Conservation (phyloP, 2,888 invertebrate genomes). For the Drosophila borealis region DNA sequence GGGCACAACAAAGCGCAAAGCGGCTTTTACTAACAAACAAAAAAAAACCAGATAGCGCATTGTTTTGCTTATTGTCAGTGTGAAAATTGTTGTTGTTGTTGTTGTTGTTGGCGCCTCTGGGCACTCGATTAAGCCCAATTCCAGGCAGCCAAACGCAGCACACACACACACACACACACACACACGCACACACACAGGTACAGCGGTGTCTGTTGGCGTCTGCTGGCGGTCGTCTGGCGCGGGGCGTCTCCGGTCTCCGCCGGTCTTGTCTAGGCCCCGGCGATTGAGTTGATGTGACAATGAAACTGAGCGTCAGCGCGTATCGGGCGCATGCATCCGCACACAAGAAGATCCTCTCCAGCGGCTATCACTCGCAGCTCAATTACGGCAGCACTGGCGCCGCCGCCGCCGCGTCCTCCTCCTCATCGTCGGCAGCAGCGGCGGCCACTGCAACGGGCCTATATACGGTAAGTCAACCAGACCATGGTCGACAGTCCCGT, state of each 20-base stretch:
- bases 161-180: conserved; percentile 29
- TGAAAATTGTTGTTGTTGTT: conserved; percentile 42
- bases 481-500: too few relatives aligned
- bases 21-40: conserved; percentile 44
- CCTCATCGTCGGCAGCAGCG: conserved; percentile 77
- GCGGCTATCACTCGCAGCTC: conserved; percentile 90
- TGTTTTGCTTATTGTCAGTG: conserved; percentile 64
- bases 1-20: conserved; percentile 41
- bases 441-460: conserved; percentile 84
- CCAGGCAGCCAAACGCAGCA: conserved; percentile 36
- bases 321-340: conserved; percentile 95
- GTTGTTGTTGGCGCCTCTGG: conserved; percentile 59
- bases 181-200: conserved; percentile 10
- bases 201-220: conserved; percentile 11
- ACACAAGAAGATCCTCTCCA: conserved; percentile 93
- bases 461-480: conserved; percentile 86
- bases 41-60: conserved; percentile 56
- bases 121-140: conserved; percentile 75
- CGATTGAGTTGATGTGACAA: conserved; percentile 83
- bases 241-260: not conserved
- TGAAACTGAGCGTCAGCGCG: conserved; percentile 95
- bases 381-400: conserved; percentile 91
- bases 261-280: conserved; percentile 13
- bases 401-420: conserved; percentile 87
- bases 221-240: conserved; percentile 1